A percentile compares a stretch with the other conserved stretches of the same genome.
Evolutionary conservation across 2,113 vertebrate species (phyloP).

Genomic region (Paramormyrops kingsleyae): DNA sequence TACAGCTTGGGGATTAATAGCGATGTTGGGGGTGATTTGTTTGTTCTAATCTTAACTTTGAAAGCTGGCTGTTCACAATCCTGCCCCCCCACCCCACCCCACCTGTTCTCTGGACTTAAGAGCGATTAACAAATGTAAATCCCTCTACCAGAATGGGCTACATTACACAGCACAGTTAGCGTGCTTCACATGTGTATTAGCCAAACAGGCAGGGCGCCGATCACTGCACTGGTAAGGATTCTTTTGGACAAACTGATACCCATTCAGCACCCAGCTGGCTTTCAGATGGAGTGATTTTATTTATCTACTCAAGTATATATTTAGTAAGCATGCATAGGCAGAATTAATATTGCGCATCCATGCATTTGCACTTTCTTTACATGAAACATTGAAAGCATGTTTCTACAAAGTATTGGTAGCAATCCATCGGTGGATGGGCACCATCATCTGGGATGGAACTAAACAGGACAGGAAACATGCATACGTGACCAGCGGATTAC

Average conservation of each 20-base stretch:
- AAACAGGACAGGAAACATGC: neutral
- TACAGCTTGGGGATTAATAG: neutral
- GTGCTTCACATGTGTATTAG: neutral
- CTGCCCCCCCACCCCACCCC: neutral
- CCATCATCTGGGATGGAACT: neutral
- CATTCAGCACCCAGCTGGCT: neutral
- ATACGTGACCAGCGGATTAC: neutral
- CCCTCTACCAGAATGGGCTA: neutral
- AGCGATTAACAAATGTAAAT: neutral
- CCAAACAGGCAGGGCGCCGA: neutral
- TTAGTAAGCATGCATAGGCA: neutral
- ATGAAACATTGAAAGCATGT: neutral
- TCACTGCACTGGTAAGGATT: neutral
- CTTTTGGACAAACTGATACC: neutral
- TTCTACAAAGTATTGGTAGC: neutral
- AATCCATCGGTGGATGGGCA: neutral
- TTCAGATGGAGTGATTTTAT: neutral
- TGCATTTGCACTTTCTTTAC: neutral
- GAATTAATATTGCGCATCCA: neutral
- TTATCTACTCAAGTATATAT: neutral
- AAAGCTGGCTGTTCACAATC: neutral
- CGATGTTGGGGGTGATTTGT: neutral
- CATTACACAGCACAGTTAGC: neutral
- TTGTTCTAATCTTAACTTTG: neutral
- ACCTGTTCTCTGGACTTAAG: neutral